These are phyloP conservation scores for Cylloceria caligata DNA, from an alignment of 2,888 invertebrate genomes.

Conservation along the genomic window DNA sequence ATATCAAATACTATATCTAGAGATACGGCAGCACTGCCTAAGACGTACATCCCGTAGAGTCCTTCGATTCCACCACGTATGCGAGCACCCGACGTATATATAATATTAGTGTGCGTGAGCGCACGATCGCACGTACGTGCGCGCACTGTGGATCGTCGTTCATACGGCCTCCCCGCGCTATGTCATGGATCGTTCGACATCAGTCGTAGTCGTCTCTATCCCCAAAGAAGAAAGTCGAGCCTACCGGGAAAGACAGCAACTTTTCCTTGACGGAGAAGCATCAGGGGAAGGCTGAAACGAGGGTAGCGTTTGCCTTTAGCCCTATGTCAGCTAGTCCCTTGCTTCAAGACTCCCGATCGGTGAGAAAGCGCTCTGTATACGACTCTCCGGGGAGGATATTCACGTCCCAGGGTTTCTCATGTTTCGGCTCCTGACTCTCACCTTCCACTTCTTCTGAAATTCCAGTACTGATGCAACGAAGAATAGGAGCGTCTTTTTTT, in stretches of 20 bases:
- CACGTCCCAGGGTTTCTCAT: conserved; percentile 73
- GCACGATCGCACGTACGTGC: conserved; percentile 59
- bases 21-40: conserved; percentile 24
- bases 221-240: conserved; percentile 64
- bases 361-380: conserved; percentile 65
- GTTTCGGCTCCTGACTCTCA: conserved; percentile 57
- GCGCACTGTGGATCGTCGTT: conserved; percentile 55
- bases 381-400: conserved; percentile 72
- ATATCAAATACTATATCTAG: conserved; percentile 33
- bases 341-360: conserved; percentile 64
- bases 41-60: conserved; percentile 32
- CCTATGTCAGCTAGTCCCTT: conserved; percentile 43
- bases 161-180: conserved; percentile 12
- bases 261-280: conserved; percentile 50
- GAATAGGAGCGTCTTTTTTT: not conserved
- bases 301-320: conserved; percentile 54
- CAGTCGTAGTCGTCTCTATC: conserved; percentile 38
- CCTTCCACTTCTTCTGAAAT: conserved; percentile 14
- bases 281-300: conserved; percentile 19
- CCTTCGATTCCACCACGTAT: conserved; percentile 23
- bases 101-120: conserved; percentile 39
- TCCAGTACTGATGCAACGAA: conserved; percentile 4
- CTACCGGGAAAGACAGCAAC: conserved; percentile 63
- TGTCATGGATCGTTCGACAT: conserved; percentile 47
- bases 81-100: conserved; percentile 6